A percentile compares a stretch with the other conserved stretches of the same genome.
Evolutionary conservation across 2,888 invertebrate genomes (phyloP).

Genomic region (Torymus texanus): DNA sequence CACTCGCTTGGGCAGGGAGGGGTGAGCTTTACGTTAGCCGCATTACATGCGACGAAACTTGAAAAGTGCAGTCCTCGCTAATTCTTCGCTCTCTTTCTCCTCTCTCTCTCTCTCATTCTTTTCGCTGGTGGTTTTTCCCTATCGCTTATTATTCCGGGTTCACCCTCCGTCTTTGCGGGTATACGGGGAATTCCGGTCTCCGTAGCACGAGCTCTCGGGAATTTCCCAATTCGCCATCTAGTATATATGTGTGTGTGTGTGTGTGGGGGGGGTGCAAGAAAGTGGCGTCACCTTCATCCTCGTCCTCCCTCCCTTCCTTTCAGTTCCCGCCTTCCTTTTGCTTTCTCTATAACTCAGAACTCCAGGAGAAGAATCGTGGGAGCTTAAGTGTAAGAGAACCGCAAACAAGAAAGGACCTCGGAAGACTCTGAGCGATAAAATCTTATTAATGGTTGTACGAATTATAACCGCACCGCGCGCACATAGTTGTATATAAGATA

Average conservation of each 20-base stretch:
- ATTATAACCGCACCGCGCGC: neutral
- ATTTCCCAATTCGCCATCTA: constrained; percentile 31
- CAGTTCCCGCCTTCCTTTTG: no score
- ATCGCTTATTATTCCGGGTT: neutral
- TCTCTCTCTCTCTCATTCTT: neutral
- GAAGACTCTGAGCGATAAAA: constrained; percentile 16
- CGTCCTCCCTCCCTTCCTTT: neutral
- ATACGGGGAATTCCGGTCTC: neutral
- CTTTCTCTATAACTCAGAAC: neutral
- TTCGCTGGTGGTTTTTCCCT: neutral
- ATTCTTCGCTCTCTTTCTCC: neutral
- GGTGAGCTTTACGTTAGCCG: neutral
- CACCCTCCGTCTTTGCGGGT: no score
- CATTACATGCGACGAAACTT: constrained; percentile 20
- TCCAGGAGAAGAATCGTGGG: neutral
- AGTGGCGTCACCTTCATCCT: neutral
- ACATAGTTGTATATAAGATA: no score
- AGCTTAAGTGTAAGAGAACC: neutral
- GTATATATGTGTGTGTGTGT: no score
- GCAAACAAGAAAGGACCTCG: neutral
- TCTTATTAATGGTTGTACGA: constrained; percentile 28
- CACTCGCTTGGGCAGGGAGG: constrained; percentile 26
- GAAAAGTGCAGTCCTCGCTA: constrained; percentile 22
- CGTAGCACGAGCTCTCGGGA: constrained; percentile 7
- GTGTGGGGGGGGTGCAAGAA: no score